These are phyloP conservation scores for Arbacia lixula DNA, from an alignment of 53 echinoderm and acorn worm genomes.

Conservation along the genomic window DNA sequence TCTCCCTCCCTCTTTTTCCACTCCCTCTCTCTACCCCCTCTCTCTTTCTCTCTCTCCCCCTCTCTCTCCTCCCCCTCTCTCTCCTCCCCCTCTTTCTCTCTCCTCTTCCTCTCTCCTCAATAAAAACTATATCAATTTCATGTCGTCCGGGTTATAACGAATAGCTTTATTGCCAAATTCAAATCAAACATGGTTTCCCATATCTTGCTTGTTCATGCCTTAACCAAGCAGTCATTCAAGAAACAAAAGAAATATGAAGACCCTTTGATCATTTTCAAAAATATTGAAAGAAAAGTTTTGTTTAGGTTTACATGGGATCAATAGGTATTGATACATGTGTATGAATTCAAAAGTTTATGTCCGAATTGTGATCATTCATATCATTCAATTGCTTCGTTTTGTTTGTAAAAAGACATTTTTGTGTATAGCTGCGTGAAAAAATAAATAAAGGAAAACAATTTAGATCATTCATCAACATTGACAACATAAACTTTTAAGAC, in stretches of 20 bases:
- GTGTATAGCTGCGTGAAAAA: not conserved
- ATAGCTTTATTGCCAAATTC: too few species aligned
- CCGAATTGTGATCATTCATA: too few species aligned
- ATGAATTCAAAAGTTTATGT: too few species aligned
- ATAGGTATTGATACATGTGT: too few species aligned
- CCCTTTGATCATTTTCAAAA: not conserved
- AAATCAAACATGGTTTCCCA: not conserved
- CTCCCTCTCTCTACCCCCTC: not conserved
- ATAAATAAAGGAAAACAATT: not conserved
- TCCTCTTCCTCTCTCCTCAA: not conserved
- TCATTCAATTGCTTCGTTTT: too few species aligned
- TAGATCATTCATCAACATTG: not conserved
- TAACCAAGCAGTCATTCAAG: constrained; percentile 14
- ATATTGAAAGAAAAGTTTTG: not conserved
- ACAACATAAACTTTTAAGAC: not conserved
- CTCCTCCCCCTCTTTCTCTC: not conserved
- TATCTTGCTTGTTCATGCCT: not conserved
- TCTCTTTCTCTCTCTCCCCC: not conserved
- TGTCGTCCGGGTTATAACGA: not conserved
- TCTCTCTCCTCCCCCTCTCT: not conserved
- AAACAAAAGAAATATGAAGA: not conserved
- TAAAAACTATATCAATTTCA: not conserved
- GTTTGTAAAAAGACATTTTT: too few species aligned
- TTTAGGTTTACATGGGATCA: too few species aligned
- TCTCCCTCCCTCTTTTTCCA: not conserved